Evolutionary conservation across 2,888 invertebrate species (phyloP).

Genomic region (Pachymerium ferrugineum): DNA sequence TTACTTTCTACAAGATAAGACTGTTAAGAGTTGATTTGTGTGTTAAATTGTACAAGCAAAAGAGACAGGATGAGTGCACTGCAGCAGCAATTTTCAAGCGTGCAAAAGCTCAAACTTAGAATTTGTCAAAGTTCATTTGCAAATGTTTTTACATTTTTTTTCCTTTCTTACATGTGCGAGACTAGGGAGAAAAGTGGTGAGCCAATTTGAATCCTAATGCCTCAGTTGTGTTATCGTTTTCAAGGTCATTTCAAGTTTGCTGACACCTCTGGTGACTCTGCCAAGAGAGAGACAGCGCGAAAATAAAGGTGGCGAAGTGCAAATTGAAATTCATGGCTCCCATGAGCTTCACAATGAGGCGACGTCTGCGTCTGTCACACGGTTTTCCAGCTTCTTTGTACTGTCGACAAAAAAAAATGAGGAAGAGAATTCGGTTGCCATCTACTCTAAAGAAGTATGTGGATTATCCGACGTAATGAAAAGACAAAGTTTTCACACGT

Average conservation of each 20-base stretch:
- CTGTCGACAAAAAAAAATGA: not conserved
- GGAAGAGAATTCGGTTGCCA: not conserved
- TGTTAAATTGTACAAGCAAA: no score
- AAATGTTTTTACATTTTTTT: no score
- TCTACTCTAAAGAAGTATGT: not conserved
- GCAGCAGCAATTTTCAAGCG: no score
- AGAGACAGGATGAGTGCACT: no score
- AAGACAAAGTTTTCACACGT: not conserved
- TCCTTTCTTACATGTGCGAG: no score
- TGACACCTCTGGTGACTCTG: slow-evolving; percentile 17
- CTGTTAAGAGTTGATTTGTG: no score
- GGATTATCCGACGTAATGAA: not conserved
- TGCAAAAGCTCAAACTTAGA: no score
- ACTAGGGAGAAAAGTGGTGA: not conserved
- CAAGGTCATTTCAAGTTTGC: slow-evolving; percentile 23
- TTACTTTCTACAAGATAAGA: no score
- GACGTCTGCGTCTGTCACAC: not conserved
- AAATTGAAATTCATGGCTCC: slow-evolving; percentile 25
- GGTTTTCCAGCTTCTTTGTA: not conserved
- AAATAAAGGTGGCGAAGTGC: slow-evolving; percentile 27
- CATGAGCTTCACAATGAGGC: slow-evolving; percentile 11
- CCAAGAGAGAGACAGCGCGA: slow-evolving; percentile 5
- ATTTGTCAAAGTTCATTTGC: no score
- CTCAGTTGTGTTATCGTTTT: not conserved
- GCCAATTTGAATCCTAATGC: not conserved